Evolutionary conservation across 2,888 invertebrate genomes (phyloP), one percentile per base, ranked within the genome.

Genomic region (Cephonodes hylas): DNA sequence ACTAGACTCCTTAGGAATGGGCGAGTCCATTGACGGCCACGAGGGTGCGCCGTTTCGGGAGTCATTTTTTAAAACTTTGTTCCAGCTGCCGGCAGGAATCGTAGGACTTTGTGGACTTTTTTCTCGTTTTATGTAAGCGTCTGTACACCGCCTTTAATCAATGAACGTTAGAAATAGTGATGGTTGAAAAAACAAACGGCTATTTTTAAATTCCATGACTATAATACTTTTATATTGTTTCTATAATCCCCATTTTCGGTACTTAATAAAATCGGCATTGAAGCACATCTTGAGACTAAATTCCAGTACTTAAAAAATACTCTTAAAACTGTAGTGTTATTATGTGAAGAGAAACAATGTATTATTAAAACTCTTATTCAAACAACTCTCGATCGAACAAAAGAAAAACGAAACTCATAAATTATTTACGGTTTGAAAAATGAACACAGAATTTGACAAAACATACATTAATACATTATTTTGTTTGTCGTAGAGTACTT

Each of bases 1-100:
- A 81, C 83, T 72, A 76, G 82, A 83, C 81, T 80, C 73, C 78
- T 78, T 76, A 76, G 72, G 74, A 81, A 80, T 75, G 77, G 73
- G 31, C 53, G 18, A 73, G 81, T 84, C 83, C 84, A 85, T 85
- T 88, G 86, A 85, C 78, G 85, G 83, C 82, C 82, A 83, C 71
- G 75, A 81, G 83, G 80, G 86, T 84, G 80, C 79, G 80, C 79
- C 81, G 83, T 84, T 84, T 80, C 70, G 73, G 74, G 80, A 83
- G 53, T 53, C 53, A 79, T 80, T 85, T 84, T 81, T 81, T 76
- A 83, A 84, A 81, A 76, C 66, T 69, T 85, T 85, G 85, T 82
- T 85, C 86, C 74, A 63, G 65, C 7, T 48, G 25, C 18, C 27
- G 18, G 27, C 18, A 27, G 27, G 15, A 18, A 10, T 27, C 18